Evolutionary conservation across 2,797 vertebrate genomes (phyloP).

Genomic region (Myiotriccus ornatus): DNA sequence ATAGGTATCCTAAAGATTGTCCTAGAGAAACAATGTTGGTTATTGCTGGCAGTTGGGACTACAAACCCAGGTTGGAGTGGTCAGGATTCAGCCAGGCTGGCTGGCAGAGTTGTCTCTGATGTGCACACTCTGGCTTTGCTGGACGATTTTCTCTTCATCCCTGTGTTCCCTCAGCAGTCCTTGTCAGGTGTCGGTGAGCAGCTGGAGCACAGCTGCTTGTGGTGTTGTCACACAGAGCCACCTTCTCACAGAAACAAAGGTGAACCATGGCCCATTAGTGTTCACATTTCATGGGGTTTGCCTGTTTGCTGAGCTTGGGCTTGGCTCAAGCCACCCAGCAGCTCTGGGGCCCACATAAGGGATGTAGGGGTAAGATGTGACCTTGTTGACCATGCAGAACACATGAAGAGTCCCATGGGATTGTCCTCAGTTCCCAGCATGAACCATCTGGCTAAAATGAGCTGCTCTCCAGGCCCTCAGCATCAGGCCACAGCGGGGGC

Average conservation of each 20-base stretch:
- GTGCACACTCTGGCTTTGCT: neutral
- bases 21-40: neutral
- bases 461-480: neutral
- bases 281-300: neutral
- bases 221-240: neutral
- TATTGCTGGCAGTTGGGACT: neutral
- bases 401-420: neutral
- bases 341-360: neutral
- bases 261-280: neutral
- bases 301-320: neutral
- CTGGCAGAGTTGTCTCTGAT: neutral
- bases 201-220: neutral
- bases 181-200: neutral
- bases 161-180: rapidly evolving
- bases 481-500: neutral
- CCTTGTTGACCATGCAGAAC: neutral
- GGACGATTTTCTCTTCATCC: neutral
- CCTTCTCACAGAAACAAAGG: neutral
- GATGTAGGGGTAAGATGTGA: neutral
- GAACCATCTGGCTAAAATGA: neutral
- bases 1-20: neutral
- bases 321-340: neutral
- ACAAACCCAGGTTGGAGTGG: neutral
- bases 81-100: neutral
- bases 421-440: neutral